Evolutionary conservation across 2,797 vertebrate species (phyloP).

Genomic region (Microctenopoma steveboyesi): DNA sequence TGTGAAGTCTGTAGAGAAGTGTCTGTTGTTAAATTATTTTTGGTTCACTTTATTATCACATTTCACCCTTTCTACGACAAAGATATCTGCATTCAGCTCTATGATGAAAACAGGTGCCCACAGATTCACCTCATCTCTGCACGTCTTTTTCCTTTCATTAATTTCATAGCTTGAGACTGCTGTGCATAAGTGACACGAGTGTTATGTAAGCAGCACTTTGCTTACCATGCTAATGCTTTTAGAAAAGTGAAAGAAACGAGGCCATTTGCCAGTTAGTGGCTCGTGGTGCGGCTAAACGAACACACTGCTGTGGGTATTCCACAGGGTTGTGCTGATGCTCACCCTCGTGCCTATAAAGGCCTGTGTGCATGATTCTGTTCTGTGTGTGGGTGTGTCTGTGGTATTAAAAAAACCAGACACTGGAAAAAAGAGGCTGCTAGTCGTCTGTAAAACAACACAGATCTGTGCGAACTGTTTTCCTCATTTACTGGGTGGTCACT

Average conservation of each 20-base stretch:
- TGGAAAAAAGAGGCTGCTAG: neutral
- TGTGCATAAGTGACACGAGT: conserved; percentile 24
- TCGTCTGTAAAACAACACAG: conserved; percentile 2
- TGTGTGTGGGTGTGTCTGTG: neutral
- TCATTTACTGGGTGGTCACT: conserved; percentile 2
- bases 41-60: neutral
- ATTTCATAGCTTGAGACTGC: conserved; percentile 14
- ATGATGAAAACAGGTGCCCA: neutral
- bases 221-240: conserved; percentile 31
- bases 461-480: conserved; percentile 3
- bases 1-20: conserved; percentile 61
- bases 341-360: conserved; percentile 21
- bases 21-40: conserved; percentile 45
- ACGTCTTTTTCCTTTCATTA: neutral
- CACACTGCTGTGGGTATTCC: conserved; percentile 17
- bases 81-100: neutral
- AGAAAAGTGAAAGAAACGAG: conserved; percentile 42
- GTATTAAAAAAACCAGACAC: conserved; percentile 10
- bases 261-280: conserved; percentile 56
- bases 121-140: neutral
- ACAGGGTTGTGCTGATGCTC: conserved; percentile 23
- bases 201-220: conserved; percentile 36
- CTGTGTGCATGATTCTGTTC: neutral
- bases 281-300: conserved; percentile 54
- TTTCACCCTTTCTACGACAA: neutral